These are phyloP conservation scores for Acropora tenuis DNA, from an alignment of 64 coral and sea anemone genomes.

Conservation along the genomic window DNA sequence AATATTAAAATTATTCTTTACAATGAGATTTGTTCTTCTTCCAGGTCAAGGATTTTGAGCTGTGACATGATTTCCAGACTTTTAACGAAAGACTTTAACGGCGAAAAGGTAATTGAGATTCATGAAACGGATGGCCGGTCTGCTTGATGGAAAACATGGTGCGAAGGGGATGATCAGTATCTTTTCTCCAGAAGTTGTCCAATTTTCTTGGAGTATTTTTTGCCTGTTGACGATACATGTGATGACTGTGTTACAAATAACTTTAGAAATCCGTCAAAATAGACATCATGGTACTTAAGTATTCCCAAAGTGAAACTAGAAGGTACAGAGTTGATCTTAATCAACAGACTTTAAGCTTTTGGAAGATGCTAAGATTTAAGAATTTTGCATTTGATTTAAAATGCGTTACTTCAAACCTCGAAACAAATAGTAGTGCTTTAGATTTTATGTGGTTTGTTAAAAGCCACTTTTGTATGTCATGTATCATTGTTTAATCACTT, in stretches of 20 bases:
- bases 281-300: too few species aligned
- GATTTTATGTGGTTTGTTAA: too few species aligned
- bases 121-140: background rate
- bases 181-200: background rate
- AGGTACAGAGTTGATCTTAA: background rate
- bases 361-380: too few species aligned
- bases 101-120: background rate
- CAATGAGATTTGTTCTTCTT: background rate
- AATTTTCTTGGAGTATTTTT: slow-evolving; percentile 8
- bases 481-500: too few species aligned
- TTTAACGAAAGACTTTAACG: background rate
- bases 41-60: slow-evolving; percentile 19
- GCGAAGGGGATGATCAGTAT: background rate
- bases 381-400: too few species aligned
- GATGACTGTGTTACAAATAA: slow-evolving; percentile 3
- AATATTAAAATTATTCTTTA: background rate
- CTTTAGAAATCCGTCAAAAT: background rate
- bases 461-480: too few species aligned
- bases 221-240: background rate
- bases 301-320: background rate
- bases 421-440: too few species aligned
- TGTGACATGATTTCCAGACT: slow-evolving; percentile 7
- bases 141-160: background rate
- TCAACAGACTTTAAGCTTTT: too few species aligned
- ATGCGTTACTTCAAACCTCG: too few species aligned